Evolutionary conservation across 1,140 invertebrate species (phyloP), one percentile per base, ranked within the genome.

Genomic region (Zaprionus taronus): DNA sequence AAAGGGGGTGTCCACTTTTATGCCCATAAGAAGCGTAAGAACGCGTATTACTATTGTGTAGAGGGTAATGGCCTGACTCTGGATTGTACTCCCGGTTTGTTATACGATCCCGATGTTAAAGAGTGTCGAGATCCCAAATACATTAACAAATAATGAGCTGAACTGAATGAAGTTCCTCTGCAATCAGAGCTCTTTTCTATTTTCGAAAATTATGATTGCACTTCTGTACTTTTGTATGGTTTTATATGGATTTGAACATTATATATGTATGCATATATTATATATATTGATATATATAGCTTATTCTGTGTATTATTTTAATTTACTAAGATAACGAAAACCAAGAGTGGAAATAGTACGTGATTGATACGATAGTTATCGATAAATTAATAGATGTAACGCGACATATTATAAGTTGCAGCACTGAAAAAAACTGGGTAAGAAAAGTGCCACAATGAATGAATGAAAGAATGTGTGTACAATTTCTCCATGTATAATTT

Each of bases 41-140:
- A 83, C 56, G 77, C 81, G 12, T 92, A 92, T 15, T 92, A 92
- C 53, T 92, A 90, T 47, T 92, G 91, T 22, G 53, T 90, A 2
- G 74, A 92, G 53, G 91, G 91, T 1, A 68, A 61, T 7, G 91
- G 91, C 17, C 57, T 92, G 6, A 80, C 83, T 5, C 34, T 92
- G 17, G 87, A 92, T 22, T 92, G 91, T 22, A 92, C 91, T 2
- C 91, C 91, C 1, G 91, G 91, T 17, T 58, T 92, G n/a, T 26
- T 69, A 4, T 92, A 73, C 20, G 91, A 92, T 69, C 12, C 71
- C 6, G 68, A 74, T 24, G 22, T 78, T n/a, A 49, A 77, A 36
- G 79, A 89, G 28, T 92, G 91, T 47, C 91, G 91, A n/a, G 62
- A 78, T 7, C 66, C 80, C 15, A 56, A 78, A 62, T 53, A 55